Conservation (phyloP, 2,797 vertebrate species). For the Poecilia wingei region DNA sequence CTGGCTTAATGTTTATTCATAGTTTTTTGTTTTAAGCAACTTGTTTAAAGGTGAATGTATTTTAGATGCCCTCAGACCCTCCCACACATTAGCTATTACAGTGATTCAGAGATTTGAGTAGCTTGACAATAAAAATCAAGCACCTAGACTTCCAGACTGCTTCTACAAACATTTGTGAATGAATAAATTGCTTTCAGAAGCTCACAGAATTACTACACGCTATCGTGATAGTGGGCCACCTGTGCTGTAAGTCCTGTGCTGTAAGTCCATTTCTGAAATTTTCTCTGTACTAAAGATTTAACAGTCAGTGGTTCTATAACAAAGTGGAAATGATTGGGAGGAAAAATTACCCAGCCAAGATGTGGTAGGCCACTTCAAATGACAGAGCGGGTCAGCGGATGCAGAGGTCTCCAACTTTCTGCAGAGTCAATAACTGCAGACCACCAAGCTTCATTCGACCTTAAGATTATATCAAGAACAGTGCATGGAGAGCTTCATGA, state of each 20-base stretch:
- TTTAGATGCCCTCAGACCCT: background rate
- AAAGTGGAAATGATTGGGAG: background rate
- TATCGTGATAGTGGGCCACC: background rate
- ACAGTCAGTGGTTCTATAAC: background rate
- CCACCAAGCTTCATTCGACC: background rate
- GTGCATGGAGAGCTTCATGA: background rate
- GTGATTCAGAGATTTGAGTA: background rate
- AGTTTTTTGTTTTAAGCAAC: background rate
- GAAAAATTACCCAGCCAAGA: background rate
- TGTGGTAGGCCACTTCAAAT: background rate
- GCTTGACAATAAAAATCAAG: background rate
- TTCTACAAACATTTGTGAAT: background rate
- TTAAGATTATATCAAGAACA: background rate
- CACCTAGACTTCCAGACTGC: background rate
- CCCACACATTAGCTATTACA: background rate
- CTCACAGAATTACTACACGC: background rate
- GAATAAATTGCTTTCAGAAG: background rate
- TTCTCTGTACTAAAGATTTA: background rate
- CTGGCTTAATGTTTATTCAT: background rate
- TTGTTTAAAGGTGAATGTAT: background rate
- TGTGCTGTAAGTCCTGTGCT: background rate
- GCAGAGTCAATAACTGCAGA: background rate
- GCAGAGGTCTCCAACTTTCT: slow-evolving; percentile 1
- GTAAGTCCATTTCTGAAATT: background rate
- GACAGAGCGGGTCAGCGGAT: background rate